Evolutionary conservation across 2,888 invertebrate genomes (phyloP), one percentile per base, ranked within the genome.

Genomic region (Drosophila pseudotalamancana): DNA sequence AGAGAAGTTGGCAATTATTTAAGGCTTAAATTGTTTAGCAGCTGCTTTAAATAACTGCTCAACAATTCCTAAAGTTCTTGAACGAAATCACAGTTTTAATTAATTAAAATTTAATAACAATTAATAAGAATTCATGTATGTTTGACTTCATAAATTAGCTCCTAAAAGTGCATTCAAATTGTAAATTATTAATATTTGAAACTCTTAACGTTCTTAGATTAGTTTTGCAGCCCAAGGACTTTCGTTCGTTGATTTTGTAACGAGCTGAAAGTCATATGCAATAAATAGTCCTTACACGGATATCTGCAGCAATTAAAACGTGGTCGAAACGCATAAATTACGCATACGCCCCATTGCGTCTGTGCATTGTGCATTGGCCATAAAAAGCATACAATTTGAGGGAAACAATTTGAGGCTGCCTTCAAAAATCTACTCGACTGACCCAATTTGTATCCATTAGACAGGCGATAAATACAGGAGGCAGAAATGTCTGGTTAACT

Each of bases 391-490:
- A 61, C 18, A 51, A 68, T n/a, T n/a, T n/a, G n/a, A n/a, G n/a
- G n/a, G n/a, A 53, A 51, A 45, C 14, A 48, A 55, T 55, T 55
- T 51, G 37, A 31, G 56, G 32, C 19, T 46, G 40, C 46, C 27
- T 34, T 49, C 49, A 40, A 60, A 40, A 60, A 49, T 60, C 49
- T 55, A 45, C 45, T 51, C 29, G 14, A 21, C 14, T 65, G 74
- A 65, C 85, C 85, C 56, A 67, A 81, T 81, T 79, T 84, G 81
- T 67, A 49, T 53, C 77, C 59, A 77, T 84, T 81, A 63, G 81
- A 78, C 85, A 70, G 64, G 62, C 73, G 77, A 84, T 80, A 84
- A 70, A 84, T 73, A 80, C 63, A 50, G 39, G 37, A 35, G 40
- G 25, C 6, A 21, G 21, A 14, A 50, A 18, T n/a, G 29, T 29